Evolutionary conservation across 2,888 invertebrate genomes (phyloP).

Genomic region (Crocallis elinguaria): DNA sequence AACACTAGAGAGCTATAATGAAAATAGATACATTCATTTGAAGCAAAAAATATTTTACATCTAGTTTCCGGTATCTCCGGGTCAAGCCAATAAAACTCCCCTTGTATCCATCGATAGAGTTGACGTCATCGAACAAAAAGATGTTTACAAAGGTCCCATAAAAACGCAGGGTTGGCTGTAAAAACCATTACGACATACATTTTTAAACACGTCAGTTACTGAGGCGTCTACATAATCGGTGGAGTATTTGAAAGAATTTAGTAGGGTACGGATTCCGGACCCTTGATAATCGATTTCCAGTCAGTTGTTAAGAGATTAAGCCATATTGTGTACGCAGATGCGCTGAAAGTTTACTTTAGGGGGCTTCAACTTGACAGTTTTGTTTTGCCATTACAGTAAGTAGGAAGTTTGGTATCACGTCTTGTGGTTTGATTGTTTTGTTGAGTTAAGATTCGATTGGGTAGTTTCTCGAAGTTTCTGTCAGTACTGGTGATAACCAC

Average conservation of each 20-base stretch:
- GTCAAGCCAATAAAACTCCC: constrained; percentile 17
- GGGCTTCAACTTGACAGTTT: constrained; percentile 20
- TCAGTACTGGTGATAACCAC: constrained; percentile 23
- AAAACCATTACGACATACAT: constrained; percentile 35
- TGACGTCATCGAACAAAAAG: constrained; percentile 24
- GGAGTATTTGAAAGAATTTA: constrained; percentile 41
- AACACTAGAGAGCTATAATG: too few relatives aligned
- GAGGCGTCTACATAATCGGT: constrained; percentile 31
- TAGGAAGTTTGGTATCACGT: constrained; percentile 3
- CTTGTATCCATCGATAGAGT: constrained; percentile 5
- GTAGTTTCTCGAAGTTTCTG: background rate
- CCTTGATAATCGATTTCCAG: constrained; percentile 43
- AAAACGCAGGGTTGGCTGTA: constrained; percentile 25
- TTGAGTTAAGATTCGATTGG: background rate
- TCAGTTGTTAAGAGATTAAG: constrained; percentile 43
- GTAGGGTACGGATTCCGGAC: constrained; percentile 37
- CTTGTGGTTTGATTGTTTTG: constrained; percentile 9
- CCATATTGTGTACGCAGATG: constrained; percentile 29
- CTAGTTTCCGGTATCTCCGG: too few relatives aligned
- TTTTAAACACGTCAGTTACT: constrained; percentile 39
- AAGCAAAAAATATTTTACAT: too few relatives aligned
- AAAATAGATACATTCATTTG: too few relatives aligned
- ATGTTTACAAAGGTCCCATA: constrained; percentile 23
- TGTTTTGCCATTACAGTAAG: constrained; percentile 3
- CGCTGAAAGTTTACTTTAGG: constrained; percentile 26